phyloP scores from a whole-genome alignment of 2,113 vertebrate genomes.

The Oreochromis spilurus region DNA sequence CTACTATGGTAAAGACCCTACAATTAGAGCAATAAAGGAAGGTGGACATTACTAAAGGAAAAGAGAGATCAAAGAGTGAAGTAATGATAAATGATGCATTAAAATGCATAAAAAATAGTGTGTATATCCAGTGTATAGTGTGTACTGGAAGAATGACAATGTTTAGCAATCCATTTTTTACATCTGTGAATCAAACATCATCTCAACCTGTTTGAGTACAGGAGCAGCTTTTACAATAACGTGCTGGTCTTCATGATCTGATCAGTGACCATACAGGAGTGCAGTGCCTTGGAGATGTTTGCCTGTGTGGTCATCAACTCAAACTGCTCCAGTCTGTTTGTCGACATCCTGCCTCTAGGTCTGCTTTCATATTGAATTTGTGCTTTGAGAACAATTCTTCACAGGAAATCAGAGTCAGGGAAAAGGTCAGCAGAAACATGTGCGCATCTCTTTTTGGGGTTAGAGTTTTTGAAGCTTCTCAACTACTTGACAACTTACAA shows the following conservation, averaged over 20 bases:
- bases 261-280: not conserved
- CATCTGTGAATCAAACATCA: not conserved
- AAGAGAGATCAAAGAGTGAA: not conserved
- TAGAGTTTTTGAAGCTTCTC: not conserved
- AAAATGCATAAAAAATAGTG: accelerated
- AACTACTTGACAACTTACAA: not conserved
- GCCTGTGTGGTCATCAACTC: not conserved
- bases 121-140: not conserved
- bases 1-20: not conserved
- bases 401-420: not conserved
- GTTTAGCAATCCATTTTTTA: not conserved
- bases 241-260: not conserved
- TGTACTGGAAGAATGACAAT: not conserved
- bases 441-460: not conserved
- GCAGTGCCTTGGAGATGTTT: not conserved
- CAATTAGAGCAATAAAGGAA: not conserved
- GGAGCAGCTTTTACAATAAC: not conserved
- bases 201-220: not conserved
- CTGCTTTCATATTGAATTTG: not conserved
- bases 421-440: not conserved
- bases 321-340: not conserved
- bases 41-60: not conserved
- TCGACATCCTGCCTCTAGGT: not conserved
- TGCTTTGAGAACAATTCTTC: not conserved
- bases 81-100: not conserved